phyloP scores from a whole-genome alignment of 2,797 vertebrate genomes.

The Argentina silus region DNA sequence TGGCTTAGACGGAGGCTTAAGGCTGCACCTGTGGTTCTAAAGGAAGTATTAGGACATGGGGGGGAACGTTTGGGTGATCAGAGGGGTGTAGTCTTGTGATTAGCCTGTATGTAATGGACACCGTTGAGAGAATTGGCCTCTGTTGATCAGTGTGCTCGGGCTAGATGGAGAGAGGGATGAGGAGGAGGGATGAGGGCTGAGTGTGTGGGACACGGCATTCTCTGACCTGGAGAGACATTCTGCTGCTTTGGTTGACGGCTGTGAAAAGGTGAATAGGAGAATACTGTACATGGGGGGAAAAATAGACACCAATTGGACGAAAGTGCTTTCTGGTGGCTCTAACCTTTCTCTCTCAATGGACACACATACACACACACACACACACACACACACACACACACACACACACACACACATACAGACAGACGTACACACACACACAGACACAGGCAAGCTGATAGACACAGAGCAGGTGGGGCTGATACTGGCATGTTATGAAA shows the following conservation, averaged over 20 bases:
- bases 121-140: slow-evolving; percentile 46
- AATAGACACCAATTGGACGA: no score
- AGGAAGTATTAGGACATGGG: slow-evolving; percentile 13
- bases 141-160: slow-evolving; percentile 49
- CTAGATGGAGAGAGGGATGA: slow-evolving; percentile 34
- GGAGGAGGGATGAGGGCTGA: slow-evolving; percentile 13
- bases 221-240: no score
- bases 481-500: slow-evolving; percentile 42
- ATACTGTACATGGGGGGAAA: no score
- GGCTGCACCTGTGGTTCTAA: slow-evolving; percentile 59
- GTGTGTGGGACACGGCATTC: not conserved
- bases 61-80: not conserved
- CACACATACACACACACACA: slow-evolving; percentile 11
- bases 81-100: slow-evolving; percentile 33
- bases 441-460: slow-evolving; percentile 27
- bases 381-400: not conserved
- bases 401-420: not conserved
- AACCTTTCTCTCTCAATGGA: slow-evolving; percentile 16
- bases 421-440: slow-evolving; percentile 12
- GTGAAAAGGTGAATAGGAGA: no score
- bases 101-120: slow-evolving; percentile 58
- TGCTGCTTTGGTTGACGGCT: no score
- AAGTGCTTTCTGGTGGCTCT: not conserved
- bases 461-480: slow-evolving; percentile 43
- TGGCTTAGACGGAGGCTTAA: slow-evolving; percentile 27